Evolutionary conservation across 2,888 invertebrate species (phyloP), one percentile per base, ranked within the genome.

Genomic region (Drosophila peninsularis): DNA sequence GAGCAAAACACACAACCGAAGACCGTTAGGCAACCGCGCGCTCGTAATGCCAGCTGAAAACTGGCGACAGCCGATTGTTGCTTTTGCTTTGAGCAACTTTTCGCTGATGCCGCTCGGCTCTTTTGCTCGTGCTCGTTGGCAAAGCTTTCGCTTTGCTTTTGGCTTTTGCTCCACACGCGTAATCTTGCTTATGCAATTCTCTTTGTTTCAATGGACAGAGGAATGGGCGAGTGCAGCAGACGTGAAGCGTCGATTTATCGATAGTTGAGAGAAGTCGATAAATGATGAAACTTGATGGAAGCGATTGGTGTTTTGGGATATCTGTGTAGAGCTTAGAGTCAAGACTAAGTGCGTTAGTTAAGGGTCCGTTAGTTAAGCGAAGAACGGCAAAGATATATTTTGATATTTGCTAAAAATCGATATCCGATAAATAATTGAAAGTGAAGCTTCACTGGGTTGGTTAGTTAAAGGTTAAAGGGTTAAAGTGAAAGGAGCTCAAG

Each of bases 11-110:
- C 27, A 14, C 7, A 42, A 17, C 9, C 17, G 19, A 34, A 54
- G 42, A 45, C 67, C 57, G 76, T 70, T 75, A 45, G 52, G 45
- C 65, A 10, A 70, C 80, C 60, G 54, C 47, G 45, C 66, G 32
- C 54, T 44, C 47, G 52, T 47, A 76, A 47, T 37, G 80, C 57
- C 42, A 60, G 65, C 72, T 34, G 45, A 21, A 49, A 41, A 76
- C 77, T 76, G 77, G 17, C 24, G 21, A 14, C 27, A 14, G n/a
- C 19, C 66, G 42, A 57, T 66, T 55, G 19, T 24, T 64, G 50
- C 45, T 57, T 53, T 61, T 30, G 60, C 78, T 65, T 52, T 73
- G 37, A 14, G 47, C 45, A 24, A 36, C 6, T n/a, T 32, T 61
- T 78, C 21, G 7, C 21, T 11, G 17, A n/a, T n/a, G 49, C 36